phyloP scores from a whole-genome alignment of 2,797 vertebrate genomes.

The Lithobates pipiens region DNA sequence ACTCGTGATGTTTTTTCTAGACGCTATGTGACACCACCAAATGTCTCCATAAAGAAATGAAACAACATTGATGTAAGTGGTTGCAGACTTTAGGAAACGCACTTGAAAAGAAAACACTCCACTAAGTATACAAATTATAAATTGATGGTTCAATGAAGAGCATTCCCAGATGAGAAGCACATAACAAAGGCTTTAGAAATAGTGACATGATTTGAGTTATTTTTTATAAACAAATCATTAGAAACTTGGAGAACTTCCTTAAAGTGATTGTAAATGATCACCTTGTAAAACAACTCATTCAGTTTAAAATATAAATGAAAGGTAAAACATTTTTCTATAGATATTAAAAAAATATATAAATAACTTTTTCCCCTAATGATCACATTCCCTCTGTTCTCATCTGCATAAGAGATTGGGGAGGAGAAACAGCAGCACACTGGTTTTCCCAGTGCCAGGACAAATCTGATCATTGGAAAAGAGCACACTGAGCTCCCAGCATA shows the following conservation, averaged over 20 bases:
- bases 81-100: constrained; percentile 30
- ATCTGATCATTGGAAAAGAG: too few relatives aligned
- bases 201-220: not conserved
- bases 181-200: not conserved
- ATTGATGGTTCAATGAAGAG: constrained; percentile 47
- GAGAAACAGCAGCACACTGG: too few relatives aligned
- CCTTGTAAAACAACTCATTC: too few relatives aligned
- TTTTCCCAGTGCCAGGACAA: too few relatives aligned
- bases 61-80: constrained; percentile 31
- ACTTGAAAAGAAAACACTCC: not conserved
- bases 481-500: too few relatives aligned
- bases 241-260: not conserved
- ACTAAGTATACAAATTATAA: constrained; percentile 12
- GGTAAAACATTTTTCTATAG: too few relatives aligned
- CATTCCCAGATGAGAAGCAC: not conserved
- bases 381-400: too few relatives aligned
- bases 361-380: too few relatives aligned
- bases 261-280: too few relatives aligned
- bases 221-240: not conserved
- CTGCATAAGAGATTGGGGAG: too few relatives aligned
- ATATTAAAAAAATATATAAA: too few relatives aligned
- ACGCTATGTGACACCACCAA: not conserved
- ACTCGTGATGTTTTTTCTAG: constrained; percentile 3
- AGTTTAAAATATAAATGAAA: too few relatives aligned
- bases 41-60: constrained; percentile 16